Percentiles rank a stretch among this genome's conserved stretches.
Conservation (phyloP, 2,888 invertebrate genomes). For the Priocnemis perturbator region DNA sequence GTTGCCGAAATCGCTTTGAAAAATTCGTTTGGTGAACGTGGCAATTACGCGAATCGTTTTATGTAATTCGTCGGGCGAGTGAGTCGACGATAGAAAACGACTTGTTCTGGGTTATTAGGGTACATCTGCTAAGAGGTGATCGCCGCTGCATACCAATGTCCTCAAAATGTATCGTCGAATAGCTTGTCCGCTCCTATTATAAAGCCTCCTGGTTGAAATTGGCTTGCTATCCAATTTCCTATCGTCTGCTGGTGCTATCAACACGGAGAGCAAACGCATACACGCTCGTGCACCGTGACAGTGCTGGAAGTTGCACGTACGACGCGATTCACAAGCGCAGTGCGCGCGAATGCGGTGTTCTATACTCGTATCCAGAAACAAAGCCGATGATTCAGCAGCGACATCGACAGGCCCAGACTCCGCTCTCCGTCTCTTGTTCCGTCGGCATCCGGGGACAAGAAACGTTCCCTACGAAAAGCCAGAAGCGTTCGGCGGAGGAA, state of each 20-base stretch:
- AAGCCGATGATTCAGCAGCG: neutral
- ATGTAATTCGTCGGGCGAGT: slow-evolving; percentile 20
- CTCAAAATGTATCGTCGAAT: neutral
- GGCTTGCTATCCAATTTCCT: too few relatives aligned
- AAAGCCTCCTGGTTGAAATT: too few relatives aligned
- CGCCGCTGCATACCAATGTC: too few relatives aligned
- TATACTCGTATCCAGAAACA: slow-evolving; percentile 12
- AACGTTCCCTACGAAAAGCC: slow-evolving; percentile 30
- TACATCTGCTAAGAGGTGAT: too few relatives aligned
- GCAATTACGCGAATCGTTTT: slow-evolving; percentile 40
- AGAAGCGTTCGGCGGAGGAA: neutral
- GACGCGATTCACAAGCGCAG: too few relatives aligned
- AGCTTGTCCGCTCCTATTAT: slow-evolving; percentile 4
- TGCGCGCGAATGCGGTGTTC: slow-evolving; percentile 11
- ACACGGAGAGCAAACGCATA: too few relatives aligned
- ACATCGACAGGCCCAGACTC: neutral
- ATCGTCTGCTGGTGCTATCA: too few relatives aligned
- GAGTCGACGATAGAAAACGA: too few relatives aligned
- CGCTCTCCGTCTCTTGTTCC: neutral
- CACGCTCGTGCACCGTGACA: too few relatives aligned
- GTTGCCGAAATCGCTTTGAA: slow-evolving; percentile 50
- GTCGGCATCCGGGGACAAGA: slow-evolving; percentile 34
- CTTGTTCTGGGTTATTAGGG: too few relatives aligned
- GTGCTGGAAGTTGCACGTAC: too few relatives aligned
- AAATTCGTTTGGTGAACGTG: slow-evolving; percentile 51